Conservation (phyloP, 2,113 vertebrate species). For the Leptodactylus fuscus region DNA sequence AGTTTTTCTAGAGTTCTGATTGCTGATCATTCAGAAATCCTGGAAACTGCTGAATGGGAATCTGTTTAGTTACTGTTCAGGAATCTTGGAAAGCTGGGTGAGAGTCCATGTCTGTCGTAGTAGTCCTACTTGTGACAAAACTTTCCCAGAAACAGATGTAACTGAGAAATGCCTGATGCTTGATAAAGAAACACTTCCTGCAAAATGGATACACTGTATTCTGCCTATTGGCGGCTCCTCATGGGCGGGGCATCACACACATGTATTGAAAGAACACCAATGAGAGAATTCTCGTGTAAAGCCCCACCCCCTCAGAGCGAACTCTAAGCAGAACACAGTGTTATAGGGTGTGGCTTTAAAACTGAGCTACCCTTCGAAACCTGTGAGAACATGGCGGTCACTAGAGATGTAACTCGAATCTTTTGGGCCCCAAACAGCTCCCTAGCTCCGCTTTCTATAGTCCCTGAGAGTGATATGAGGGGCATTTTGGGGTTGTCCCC, state of each 20-base stretch:
- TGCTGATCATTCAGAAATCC: not conserved
- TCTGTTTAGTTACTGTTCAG: not conserved
- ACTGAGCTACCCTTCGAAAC: too few species aligned
- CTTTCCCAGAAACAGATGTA: not conserved
- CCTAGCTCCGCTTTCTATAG: not conserved
- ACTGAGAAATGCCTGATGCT: not conserved
- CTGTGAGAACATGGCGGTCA: not conserved
- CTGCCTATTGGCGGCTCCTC: too few species aligned
- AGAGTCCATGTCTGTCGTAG: not conserved
- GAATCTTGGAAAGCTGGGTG: not conserved
- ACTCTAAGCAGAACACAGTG: too few species aligned
- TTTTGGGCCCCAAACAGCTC: not conserved
- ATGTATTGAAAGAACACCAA: too few species aligned
- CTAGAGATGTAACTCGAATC: not conserved
- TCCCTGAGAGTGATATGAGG: not conserved
- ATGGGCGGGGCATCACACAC: too few species aligned
- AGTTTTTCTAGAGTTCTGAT: not conserved
- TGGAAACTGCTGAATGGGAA: too few species aligned
- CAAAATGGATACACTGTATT: too few species aligned
- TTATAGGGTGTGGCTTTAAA: too few species aligned
- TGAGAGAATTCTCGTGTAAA: too few species aligned
- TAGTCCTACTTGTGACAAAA: not conserved
- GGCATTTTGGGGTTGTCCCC: not conserved
- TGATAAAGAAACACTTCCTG: not conserved
- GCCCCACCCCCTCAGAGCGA: too few species aligned